Conservation (phyloP, 2,113 vertebrate genomes). For the Gymnorhina tibicen region DNA sequence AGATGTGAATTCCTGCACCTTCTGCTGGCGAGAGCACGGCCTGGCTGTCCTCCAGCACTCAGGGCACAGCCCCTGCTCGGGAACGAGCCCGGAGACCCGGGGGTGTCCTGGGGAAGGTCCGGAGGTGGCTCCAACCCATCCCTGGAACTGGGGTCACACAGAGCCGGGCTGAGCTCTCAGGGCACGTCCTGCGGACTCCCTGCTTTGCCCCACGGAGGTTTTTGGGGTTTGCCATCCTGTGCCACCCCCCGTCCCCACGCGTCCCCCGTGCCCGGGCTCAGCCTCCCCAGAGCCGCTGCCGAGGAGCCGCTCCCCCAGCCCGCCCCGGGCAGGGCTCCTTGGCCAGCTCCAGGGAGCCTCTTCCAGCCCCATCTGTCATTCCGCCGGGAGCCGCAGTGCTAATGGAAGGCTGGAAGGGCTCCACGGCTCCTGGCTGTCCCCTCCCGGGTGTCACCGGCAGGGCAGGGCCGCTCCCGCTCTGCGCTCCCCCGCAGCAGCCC, state of each 20-base stretch:
- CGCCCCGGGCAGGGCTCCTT: neutral
- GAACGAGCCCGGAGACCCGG: rapidly evolving
- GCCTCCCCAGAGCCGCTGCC: rapidly evolving
- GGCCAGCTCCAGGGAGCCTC: neutral
- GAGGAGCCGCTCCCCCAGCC: neutral
- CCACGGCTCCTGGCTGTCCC: neutral
- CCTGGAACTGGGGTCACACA: rapidly evolving
- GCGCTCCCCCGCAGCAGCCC: neutral
- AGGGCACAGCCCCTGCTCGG: neutral
- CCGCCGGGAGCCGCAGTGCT: neutral
- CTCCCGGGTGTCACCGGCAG: neutral
- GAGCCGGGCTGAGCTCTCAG: neutral
- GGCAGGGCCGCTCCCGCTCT: neutral
- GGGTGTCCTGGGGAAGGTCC: neutral
- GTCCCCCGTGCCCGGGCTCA: neutral
- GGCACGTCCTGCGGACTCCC: rapidly evolving
- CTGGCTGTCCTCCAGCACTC: neutral
- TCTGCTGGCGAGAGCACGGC: neutral
- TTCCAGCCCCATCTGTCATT: neutral
- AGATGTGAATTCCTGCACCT: conserved; percentile 36
- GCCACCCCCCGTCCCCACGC: rapidly evolving
- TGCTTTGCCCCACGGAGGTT: neutral
- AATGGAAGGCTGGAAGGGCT: neutral
- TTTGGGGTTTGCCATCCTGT: rapidly evolving
- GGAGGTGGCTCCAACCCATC: neutral